Base-by-base conservation (phyloP, 2,888 invertebrate genomes). In the Cephonodes hylas region DNA sequence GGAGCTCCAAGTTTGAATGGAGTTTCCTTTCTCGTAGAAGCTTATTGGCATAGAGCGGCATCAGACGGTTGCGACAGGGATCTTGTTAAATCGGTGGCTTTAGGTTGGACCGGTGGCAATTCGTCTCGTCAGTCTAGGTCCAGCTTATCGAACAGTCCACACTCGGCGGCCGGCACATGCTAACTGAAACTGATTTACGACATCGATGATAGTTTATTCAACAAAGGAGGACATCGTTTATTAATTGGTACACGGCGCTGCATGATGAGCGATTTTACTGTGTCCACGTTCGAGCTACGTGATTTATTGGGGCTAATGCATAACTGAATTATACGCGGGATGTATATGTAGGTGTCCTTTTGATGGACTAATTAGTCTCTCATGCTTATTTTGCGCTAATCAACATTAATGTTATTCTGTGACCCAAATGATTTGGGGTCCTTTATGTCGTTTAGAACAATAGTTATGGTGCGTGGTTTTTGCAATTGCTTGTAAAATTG, bases 151-250 rank as follows among this genome's bases (percentile, higher is more conserved):
- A 80, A 71, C 79, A 80, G 76, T 80, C 79, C 85, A 82, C 87
- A 85, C 82, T 77, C 81, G 70, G 71, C 64, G 63, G 71, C 67
- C 74, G 76, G 79, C 83, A 83, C 82, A 83, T 83, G 84, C 80
- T 80, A 84, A 85, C 86, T 86, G 85, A 86, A 88, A 83, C 87
- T 86, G 86, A 90, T 90, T 88, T 88, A 90, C 82, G 83, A 78
- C 80, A 72, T 73, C 77, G 76, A 76, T 81, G 84, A 85, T 79
- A 79, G 84, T 83, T 85, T 80, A 83, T 84, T 80, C 77, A 81
- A 73, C 76, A 73, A 74, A 69, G 73, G 70, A 69, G 74, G 70
- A 77, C 77, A 75, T 73, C 70, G 77, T 79, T 81, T 80, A 82
- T 79, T 84, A 80, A 83, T 81, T 80, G 79, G 70, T 79, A 79